Evolutionary conservation across 2,888 invertebrate species (phyloP).

Genomic region (Drosophila falleni): DNA sequence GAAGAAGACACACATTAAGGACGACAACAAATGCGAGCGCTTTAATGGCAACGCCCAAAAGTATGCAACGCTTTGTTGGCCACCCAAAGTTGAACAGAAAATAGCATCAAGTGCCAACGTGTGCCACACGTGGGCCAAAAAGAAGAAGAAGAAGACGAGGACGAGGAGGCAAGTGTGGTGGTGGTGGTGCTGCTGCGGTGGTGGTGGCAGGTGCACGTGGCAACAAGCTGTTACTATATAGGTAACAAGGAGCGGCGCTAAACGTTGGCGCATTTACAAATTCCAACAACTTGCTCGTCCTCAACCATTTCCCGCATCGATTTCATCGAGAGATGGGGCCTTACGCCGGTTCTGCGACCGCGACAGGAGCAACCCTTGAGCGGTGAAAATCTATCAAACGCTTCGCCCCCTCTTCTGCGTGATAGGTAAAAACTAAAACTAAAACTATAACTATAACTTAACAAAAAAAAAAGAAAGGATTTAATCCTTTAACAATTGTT

Average conservation of each 20-base stretch:
- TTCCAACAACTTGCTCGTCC: conserved; percentile 83
- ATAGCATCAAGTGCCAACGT: conserved; percentile 44
- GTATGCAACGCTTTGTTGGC: conserved; percentile 58
- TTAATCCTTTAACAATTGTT: conserved; percentile 2
- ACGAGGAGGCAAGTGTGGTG: background rate
- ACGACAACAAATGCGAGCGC: conserved; percentile 22
- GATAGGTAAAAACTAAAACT: conserved; percentile 84
- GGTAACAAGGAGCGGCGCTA: conserved; percentile 47
- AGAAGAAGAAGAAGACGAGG: no score
- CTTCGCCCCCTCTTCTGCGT: conserved; percentile 86
- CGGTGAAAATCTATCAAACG: conserved; percentile 86
- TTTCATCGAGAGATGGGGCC: conserved; percentile 99
- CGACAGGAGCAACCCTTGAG: conserved; percentile 95
- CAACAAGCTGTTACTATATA: conserved; percentile 34
- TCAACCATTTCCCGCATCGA: conserved; percentile 97
- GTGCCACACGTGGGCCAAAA: conserved; percentile 30
- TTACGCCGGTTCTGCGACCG: conserved; percentile 98
- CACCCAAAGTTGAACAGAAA: conserved; percentile 39
- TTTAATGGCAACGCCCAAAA: conserved; percentile 64
- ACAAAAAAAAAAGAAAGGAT: background rate
- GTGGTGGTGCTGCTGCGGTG: background rate
- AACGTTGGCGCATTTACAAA: conserved; percentile 82
- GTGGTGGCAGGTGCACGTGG: conserved; percentile 15
- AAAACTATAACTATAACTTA: background rate
- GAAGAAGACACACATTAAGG: conserved; percentile 5